These are phyloP conservation scores for Salarias fasciatus DNA, from an alignment of 2,797 vertebrate species.

Conservation along the genomic window DNA sequence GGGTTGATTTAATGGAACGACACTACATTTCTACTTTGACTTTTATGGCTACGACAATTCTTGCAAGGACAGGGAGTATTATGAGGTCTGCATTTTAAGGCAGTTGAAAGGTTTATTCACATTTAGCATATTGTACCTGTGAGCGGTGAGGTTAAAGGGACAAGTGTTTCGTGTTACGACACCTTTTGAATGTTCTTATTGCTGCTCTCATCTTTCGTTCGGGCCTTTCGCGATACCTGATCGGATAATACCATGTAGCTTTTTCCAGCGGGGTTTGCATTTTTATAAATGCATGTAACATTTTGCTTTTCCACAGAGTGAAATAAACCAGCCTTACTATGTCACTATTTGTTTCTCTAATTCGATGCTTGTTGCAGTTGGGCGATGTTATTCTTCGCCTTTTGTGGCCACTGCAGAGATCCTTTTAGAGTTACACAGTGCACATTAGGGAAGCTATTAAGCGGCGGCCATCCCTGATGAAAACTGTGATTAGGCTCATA, in stretches of 20 bases:
- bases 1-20: constrained; percentile 40
- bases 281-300: no score
- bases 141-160: constrained; percentile 9
- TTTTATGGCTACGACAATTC: constrained; percentile 41
- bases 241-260: no score
- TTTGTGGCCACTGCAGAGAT: constrained; percentile 25
- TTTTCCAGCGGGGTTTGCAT: no score
- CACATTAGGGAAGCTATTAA: constrained; percentile 41
- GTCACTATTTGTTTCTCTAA: constrained; percentile 50
- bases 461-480: constrained; percentile 14
- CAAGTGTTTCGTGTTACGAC: constrained; percentile 5
- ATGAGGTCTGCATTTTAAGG: constrained; percentile 8
- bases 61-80: constrained; percentile 41
- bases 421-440: constrained; percentile 18
- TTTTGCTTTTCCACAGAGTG: not conserved
- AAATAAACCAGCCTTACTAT: constrained; percentile 28
- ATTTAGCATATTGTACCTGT: constrained; percentile 9
- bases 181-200: not conserved
- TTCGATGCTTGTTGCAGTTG: constrained; percentile 36
- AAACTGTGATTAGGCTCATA: constrained; percentile 23
- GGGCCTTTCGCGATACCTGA: not conserved
- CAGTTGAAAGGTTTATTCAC: constrained; percentile 15
- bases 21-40: constrained; percentile 27
- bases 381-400: constrained; percentile 26
- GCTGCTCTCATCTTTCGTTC: not conserved